Percentiles rank a stretch among this genome's conserved stretches.
Conservation (phyloP, 2,797 vertebrate genomes). For the Spinus pinus region DNA sequence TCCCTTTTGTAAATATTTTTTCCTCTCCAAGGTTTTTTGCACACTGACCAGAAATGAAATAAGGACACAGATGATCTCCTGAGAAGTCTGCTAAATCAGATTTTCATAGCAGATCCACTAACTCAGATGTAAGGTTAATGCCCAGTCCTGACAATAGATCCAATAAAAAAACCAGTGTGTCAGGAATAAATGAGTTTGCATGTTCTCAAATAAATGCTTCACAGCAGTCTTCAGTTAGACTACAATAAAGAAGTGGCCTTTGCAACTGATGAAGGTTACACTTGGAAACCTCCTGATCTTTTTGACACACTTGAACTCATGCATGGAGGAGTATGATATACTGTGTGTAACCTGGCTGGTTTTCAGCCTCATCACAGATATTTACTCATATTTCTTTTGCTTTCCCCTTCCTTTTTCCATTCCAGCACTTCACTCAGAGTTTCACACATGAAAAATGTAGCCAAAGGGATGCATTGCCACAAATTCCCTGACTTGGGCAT, state of each 20-base stretch:
- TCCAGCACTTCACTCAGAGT: not conserved
- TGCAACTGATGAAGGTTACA: not conserved
- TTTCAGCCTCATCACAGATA: not conserved
- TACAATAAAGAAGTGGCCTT: not conserved
- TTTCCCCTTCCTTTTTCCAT: not conserved
- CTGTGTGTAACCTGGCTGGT: not conserved
- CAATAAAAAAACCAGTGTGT: not conserved
- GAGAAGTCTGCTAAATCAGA: not conserved
- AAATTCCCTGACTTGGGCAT: not conserved
- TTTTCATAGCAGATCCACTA: not conserved
- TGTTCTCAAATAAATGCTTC: not conserved
- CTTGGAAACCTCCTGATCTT: not conserved
- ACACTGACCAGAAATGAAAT: not conserved
- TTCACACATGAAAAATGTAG: not conserved
- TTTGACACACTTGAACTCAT: not conserved
- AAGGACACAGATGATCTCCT: not conserved
- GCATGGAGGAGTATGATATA: not conserved
- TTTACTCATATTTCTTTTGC: not conserved
- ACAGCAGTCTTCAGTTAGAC: not conserved
- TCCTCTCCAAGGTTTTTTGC: not conserved
- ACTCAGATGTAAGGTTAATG: fast-evolving
- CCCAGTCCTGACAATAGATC: not conserved
- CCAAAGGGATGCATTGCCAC: not conserved
- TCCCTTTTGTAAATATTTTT: not conserved
- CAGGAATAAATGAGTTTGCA: not conserved